These are phyloP conservation scores for Cherax quadricarinatus DNA, from an alignment of 1,140 invertebrate species.

Conservation along the genomic window DNA sequence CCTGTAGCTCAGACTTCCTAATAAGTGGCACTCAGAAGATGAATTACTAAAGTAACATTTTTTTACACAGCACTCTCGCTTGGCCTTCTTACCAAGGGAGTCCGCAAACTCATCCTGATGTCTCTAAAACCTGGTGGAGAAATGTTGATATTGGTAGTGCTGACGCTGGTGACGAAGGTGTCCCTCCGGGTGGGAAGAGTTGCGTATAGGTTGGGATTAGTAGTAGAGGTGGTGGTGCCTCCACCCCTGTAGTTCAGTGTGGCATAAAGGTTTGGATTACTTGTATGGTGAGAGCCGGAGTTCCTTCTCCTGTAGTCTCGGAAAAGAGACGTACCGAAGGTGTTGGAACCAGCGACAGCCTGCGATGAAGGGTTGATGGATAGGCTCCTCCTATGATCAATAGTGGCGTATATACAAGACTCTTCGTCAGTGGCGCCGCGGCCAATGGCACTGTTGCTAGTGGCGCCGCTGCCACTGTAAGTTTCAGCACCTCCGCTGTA, in stretches of 20 bases:
- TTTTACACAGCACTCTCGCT: conserved; percentile 51
- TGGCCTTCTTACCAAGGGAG: conserved; percentile 38
- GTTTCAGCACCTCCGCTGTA: neutral
- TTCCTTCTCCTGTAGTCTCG: conserved; percentile 22
- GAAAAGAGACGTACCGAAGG: neutral
- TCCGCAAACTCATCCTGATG: conserved; percentile 34
- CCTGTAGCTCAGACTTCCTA: neutral
- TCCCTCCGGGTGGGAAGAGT: conserved; percentile 39
- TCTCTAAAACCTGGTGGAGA: conserved; percentile 48
- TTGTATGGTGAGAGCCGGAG: conserved; percentile 12
- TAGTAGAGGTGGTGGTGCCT: conserved; percentile 14
- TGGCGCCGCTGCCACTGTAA: neutral
- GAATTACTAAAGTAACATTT: neutral
- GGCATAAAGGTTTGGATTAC: conserved; percentile 49
- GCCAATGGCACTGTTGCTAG: neutral
- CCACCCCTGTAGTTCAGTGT: conserved; percentile 42
- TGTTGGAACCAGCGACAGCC: neutral
- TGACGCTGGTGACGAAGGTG: conserved; percentile 35
- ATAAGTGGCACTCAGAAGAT: neutral
- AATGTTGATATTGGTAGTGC: conserved; percentile 25
- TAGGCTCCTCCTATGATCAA: conserved; percentile 29
- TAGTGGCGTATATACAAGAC: conserved; percentile 10
- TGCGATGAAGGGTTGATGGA: conserved; percentile 12
- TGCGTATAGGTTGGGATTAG: conserved; percentile 32
- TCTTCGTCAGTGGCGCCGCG: neutral